Base-by-base conservation (phyloP, 1,140 invertebrate genomes). In the Colletes latitarsis region DNA sequence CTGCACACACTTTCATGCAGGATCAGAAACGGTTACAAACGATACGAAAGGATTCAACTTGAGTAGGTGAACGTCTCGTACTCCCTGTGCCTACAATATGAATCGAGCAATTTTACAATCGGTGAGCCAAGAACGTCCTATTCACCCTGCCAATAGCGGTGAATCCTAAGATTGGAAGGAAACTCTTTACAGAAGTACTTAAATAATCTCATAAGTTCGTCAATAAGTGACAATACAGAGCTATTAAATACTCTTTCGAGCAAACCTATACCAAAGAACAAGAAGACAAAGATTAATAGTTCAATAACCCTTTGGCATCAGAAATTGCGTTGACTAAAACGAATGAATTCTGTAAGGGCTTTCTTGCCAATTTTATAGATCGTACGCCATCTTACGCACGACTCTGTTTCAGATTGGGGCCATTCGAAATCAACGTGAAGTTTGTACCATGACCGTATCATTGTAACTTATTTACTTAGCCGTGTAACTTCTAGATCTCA, bases 351-450 rank as follows among this genome's bases (percentile, higher is more conserved):
- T 46, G 43, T 8, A 46, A 46, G 43, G 43, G 9, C 9, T 46
- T 46, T 46, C 43, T 8, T 8, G 6, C 43, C 43, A 46, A 52
- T 4, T 6, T 12, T 43, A 58, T 60, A 39, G 19, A 67, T 81
- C 64, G 39, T 64, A 10, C 21, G 8, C 19, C 17, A 9, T 19
- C 4, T 58, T 9, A 58, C 14, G 21, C 6, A 12, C n/a, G 6
- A 62, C 8, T 77, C 62, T 80, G 39, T 92, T 91, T 21, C 85
- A 93, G 92, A 92, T 92, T 91, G 92, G 92, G 92, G 92, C 92
- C 92, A 93, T 91, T 92, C 83, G 82, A 90, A 90, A 87, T 91
- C 88, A 91, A 91, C 89, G 89, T 89, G 86, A 90, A 88, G 80
- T 91, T 91, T 92, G 87, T 92, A 89, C 81, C 81, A 89, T 86